Base-by-base conservation (phyloP, 2,797 vertebrate species). In the Distichodus sexfasciatus region DNA sequence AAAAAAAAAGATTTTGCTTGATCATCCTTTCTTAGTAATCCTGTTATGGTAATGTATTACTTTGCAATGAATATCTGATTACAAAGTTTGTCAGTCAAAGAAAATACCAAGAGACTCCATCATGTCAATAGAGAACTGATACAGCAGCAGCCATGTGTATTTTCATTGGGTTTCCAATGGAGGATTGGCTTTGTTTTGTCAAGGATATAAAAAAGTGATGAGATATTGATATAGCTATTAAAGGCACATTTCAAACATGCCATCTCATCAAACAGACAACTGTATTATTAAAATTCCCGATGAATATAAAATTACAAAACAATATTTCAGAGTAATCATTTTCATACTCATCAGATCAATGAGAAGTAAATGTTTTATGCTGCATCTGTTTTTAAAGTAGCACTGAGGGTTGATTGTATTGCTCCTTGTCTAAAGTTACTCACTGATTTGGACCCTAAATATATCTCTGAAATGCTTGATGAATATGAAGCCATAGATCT, bases 141-240 rank as follows among this genome's bases (percentile, higher is more conserved):
- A 61, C 57, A 84, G 74, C 41, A 69, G 61, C 63, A 77, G 54
- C 75, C 67, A 74, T 54, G 78, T 83, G 79, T 83, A 78, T 81
- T 83, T 78, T 75, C 46, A 78, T 28, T 74, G 77, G 72, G 78
- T 77, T 80, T 78, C 75, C 17, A 80, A 76, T 50, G 31, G 66
- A 57, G n/a, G 38, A 79, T 44, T 73, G 54, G 59, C 53, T 46
- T 3, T 68, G 72, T 47, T 77, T 80, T 85, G 76, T 86, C 85
- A 82, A 75, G 74, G 76, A 79, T 82, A 84, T 86, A 85, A 89
- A 86, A 88, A 89, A 86, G 86, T 86, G 85, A 89, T 88, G 87
- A 87, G 86, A 70, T 90, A 91, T 91, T 85, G 88, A 90, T 84
- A 84, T 76, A 87, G 84, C 84, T 84, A 87, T 90, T 83, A 90